Evolutionary conservation across 2,888 invertebrate species (phyloP), one percentile per base, ranked within the genome.

Genomic region (Tuberolachnus salignus): DNA sequence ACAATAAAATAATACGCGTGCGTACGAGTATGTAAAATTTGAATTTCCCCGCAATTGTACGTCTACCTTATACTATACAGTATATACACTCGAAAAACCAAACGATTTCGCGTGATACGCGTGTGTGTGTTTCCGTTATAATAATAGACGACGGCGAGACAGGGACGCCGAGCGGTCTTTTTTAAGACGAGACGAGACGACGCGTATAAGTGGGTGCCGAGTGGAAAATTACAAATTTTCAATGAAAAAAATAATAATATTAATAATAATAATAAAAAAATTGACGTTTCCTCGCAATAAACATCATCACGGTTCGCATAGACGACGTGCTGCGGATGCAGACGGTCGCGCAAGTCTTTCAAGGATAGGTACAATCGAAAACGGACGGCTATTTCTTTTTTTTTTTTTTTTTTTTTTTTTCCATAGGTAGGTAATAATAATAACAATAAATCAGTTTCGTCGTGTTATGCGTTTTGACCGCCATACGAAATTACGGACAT

Each of bases 1-100:
- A 72, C 61, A 63, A 61, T 61, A 46, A 51, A 72, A 72, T 72
- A 72, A 72, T 61, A 72, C 16, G 72, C 51, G 49, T 63, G 51
- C 51, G 61, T 49, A 34, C n/a, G n/a, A 34, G 61, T 61, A 46
- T 34, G 23, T 59, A 71, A 59, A 59, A 71, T 71, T 71, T 59
- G 71, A 71, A 71, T 59, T 57, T 42, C 34, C 57, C 13, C 10
- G 10, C 70, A 57, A 55, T 57, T 70, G 70, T 70, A 23, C 34
- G n/a, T 55, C n/a, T 55, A 70, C 44, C 44, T 16, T 63, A 63
- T n/a, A 63, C 34, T 63, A 63, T 63, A 42, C 42, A 46, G 13
- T 46, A 34, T 63, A 63, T 63, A 42, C 42, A 46, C n/a, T 46
- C 9, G 59, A 19, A 23, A 71, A 46, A 46, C 46, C n/a, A 6